Evolutionary conservation across 2,797 vertebrate genomes (phyloP).

Genomic region (Parauchenoglanis ngamensis): DNA sequence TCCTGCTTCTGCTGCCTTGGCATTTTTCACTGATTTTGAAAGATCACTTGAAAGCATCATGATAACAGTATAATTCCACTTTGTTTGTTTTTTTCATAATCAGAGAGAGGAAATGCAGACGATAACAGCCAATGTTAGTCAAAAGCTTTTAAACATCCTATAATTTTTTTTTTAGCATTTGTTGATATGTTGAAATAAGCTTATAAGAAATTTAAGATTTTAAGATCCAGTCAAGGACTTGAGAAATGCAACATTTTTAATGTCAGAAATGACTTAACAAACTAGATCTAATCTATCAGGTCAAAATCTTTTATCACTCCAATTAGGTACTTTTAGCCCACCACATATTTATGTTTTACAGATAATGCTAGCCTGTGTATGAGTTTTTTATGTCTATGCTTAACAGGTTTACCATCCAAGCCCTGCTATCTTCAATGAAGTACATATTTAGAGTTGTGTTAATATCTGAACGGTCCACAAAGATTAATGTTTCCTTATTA

Average conservation of each 20-base stretch:
- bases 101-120: not conserved
- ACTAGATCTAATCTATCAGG: not conserved
- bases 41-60: constrained; percentile 61
- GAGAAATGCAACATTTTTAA: not conserved
- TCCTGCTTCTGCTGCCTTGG: constrained; percentile 66
- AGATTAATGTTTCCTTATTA: not conserved
- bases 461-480: not conserved
- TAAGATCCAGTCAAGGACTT: not conserved
- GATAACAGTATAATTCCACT: constrained; percentile 50
- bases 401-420: not conserved
- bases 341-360: not conserved
- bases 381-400: not conserved
- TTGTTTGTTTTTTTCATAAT: not conserved
- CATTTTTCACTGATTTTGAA: constrained; percentile 61
- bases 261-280: not conserved
- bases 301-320: not conserved
- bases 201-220: not conserved
- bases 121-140: not conserved
- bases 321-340: constrained; percentile 1
- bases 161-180: not conserved
- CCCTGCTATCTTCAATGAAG: not conserved
- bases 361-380: not conserved
- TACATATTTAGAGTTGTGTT: not conserved
- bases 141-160: constrained; percentile 5
- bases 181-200: not conserved